Evolutionary conservation across 2,888 invertebrate species (phyloP).

Genomic region (Brachypterus glaber): DNA sequence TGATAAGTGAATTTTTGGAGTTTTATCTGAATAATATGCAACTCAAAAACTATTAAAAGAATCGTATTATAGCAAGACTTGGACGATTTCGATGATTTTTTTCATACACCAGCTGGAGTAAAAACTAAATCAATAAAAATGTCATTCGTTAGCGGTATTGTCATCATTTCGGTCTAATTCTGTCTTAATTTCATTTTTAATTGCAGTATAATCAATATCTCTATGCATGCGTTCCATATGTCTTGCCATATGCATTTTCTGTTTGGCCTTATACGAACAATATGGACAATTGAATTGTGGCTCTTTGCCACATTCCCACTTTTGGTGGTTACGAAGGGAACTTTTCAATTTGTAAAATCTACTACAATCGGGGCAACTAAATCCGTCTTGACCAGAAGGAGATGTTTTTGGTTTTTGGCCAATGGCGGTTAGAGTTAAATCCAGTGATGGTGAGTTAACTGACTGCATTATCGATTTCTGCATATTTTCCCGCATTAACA

Average conservation of each 20-base stretch:
- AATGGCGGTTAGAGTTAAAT: conserved; percentile 20
- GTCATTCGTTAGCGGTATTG: conserved; percentile 2
- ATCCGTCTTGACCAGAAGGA: no score
- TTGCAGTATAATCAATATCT: conserved; percentile 33
- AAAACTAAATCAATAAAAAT: conserved; percentile 15
- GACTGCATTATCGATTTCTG: conserved; percentile 36
- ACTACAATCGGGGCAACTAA: conserved; percentile 72
- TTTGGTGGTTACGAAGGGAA: conserved; percentile 68
- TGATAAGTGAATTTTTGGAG: no score
- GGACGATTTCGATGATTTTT: not conserved
- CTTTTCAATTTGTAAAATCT: conserved; percentile 77
- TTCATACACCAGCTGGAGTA: no score
- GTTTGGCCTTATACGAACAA: conserved; percentile 69
- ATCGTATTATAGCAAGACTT: not conserved
- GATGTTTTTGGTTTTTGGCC: conserved; percentile 16
- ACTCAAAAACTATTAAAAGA: no score
- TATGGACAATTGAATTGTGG: conserved; percentile 71
- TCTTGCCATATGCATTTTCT: conserved; percentile 70
- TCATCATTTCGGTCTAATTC: conserved; percentile 19
- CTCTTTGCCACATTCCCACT: conserved; percentile 76
- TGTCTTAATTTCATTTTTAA: conserved; percentile 31
- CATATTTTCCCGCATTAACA: conserved; percentile 47
- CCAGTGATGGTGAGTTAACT: conserved; percentile 17
- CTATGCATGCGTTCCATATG: conserved; percentile 72
- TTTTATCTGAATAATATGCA: no score